Conservation (phyloP, 2,888 invertebrate species). For the Stictocephala bisonia region DNA sequence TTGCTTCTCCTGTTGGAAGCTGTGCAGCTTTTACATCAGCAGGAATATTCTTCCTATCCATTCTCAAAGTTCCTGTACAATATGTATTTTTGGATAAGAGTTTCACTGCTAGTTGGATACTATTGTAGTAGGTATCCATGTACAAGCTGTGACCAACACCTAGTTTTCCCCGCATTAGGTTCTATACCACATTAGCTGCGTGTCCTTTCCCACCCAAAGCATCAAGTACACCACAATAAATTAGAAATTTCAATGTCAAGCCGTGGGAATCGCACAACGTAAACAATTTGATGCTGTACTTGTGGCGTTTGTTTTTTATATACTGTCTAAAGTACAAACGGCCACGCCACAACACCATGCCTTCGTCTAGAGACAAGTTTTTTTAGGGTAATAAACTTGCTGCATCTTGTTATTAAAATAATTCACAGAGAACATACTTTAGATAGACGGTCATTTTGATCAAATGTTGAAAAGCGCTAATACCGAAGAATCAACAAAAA, state of each 20-base stretch:
- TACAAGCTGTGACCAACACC: background rate
- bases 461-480: background rate
- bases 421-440: background rate
- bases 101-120: slow-evolving; percentile 9
- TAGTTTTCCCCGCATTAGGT: background rate
- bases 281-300: background rate
- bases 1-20: slow-evolving; percentile 36
- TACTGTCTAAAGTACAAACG: too few relatives aligned
- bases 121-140: background rate
- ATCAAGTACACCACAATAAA: background rate
- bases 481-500: background rate
- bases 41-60: slow-evolving; percentile 14
- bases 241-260: background rate
- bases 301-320: too few relatives aligned
- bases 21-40: background rate
- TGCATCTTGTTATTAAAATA: background rate
- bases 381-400: background rate
- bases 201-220: too few relatives aligned
- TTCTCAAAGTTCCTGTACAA: too few relatives aligned
- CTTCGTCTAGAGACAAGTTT: too few relatives aligned
- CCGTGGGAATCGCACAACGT: background rate
- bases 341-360: background rate
- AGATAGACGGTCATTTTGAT: background rate
- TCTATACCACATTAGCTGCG: background rate
- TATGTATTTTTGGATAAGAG: too few relatives aligned